Conservation (phyloP, 2,797 vertebrate genomes). For the Molossus molossus region DNA sequence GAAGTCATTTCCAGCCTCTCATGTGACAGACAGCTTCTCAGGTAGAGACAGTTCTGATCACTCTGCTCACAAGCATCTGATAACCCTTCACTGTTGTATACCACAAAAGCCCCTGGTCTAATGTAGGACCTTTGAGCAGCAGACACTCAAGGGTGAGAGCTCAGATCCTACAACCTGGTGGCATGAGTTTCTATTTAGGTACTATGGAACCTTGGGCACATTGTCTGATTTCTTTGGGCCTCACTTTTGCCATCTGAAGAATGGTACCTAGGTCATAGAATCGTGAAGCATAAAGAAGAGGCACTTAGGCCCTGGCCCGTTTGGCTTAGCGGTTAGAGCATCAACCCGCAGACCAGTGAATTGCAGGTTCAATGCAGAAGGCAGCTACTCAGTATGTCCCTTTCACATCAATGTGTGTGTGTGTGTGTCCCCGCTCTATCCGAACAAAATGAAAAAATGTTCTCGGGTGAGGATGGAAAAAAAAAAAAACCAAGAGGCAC, state of each 20-base stretch:
- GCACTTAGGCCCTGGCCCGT: background rate
- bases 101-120: background rate
- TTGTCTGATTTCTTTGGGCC: background rate
- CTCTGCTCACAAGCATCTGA: background rate
- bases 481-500: background rate
- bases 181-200: background rate
- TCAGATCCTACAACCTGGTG: background rate
- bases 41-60: background rate
- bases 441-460: no score
- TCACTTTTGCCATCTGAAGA: slow-evolving; percentile 12
- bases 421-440: no score
- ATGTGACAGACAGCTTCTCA: background rate
- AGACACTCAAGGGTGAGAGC: background rate
- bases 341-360: no score
- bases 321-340: no score
- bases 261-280: background rate
- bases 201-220: background rate
- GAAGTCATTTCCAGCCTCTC: background rate
- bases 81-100: background rate
- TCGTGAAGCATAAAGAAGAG: background rate
- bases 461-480: no score
- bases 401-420: no score
- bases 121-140: background rate
- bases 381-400: no score
- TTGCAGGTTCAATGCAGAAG: no score